Evolutionary conservation across 2,113 vertebrate species (phyloP).

Genomic region (Equus quagga): DNA sequence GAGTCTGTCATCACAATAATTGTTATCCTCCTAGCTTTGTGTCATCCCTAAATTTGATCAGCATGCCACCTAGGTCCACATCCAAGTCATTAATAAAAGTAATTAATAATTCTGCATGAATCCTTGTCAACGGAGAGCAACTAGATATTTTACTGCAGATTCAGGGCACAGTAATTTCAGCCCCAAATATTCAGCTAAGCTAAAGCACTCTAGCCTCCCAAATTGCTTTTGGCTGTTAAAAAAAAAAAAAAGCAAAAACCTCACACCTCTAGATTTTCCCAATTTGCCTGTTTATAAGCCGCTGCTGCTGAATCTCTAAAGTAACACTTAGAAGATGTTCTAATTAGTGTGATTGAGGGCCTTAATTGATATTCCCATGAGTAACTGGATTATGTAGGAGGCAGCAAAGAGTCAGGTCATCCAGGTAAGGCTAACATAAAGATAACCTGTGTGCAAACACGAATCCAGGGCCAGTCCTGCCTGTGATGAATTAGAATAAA

Average conservation of each 20-base stretch:
- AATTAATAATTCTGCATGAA: conserved; percentile 73
- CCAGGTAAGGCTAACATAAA: conserved; percentile 59
- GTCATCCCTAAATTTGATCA: conserved; percentile 59
- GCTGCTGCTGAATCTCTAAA: neutral
- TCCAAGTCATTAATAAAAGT: conserved; percentile 71
- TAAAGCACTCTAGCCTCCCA: neutral
- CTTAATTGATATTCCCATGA: conserved; percentile 74
- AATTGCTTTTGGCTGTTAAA: conserved; percentile 40
- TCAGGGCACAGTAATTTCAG: neutral
- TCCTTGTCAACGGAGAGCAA: conserved; percentile 53
- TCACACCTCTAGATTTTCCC: conserved; percentile 21
- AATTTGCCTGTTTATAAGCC: conserved; percentile 55
- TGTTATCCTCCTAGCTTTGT: conserved; percentile 45
- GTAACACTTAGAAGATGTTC: conserved; percentile 66
- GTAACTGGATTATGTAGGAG: conserved; percentile 41
- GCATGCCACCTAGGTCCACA: conserved; percentile 58
- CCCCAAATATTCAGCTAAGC: neutral
- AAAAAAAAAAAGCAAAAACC: neutral
- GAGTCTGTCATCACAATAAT: neutral
- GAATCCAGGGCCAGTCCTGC: conserved; percentile 27
- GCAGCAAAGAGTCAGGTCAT: conserved; percentile 29
- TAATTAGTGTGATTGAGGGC: conserved; percentile 77
- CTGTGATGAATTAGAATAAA: conserved; percentile 60
- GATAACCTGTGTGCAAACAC: conserved; percentile 48
- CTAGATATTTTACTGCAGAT: conserved; percentile 30